Evolutionary conservation across 2,888 invertebrate species (phyloP), one percentile per base, ranked within the genome.

Genomic region (Omphaloscelis lunosa): DNA sequence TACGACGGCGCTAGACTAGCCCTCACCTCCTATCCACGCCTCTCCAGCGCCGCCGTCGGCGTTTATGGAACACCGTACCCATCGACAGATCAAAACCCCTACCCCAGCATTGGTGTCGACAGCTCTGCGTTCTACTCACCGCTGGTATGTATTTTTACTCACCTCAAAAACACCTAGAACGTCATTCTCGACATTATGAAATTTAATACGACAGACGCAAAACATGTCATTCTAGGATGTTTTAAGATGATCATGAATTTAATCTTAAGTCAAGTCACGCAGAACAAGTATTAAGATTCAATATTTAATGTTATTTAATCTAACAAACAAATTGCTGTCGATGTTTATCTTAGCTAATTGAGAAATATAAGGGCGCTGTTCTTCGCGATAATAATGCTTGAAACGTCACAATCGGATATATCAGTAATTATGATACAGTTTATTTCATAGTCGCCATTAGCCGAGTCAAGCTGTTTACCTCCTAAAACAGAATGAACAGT

Each of bases 111-210:
- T 96, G 98, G 98, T 80, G 98, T 98, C 91, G 99, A 99, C 94
- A 99, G 99, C 92, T 99, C 99, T 70, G 99, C 99, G 76, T 99
- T 99, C 97, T 99, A 99, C 96, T 98, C 99, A 84, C 99, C 99
- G 89, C 95, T 99, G 98, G 99, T 99, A 97, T 98, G 99, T 98
- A 92, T 79, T 71, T 62, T 66, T 56, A 79, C 56, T 66, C 29
- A 62, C 34, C 17, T 62, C 29, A 56, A 65, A 67, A 75, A 45
- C 17, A 68, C n/a, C 61, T 79, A 79, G 62, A 72, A 83, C 12
- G 29, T 53, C 69, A 66, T 69, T 5, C n/a, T 48, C 34, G n/a
- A 39, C 8, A 68, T 61, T 34, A 11, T 67, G 11, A 51, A 34
- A 59, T 67, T 39, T 6, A 53, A 70, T 62, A 63, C 27, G 53